phyloP scores from a whole-genome alignment of 1,140 invertebrate genomes.

The Zaprionus taronus region DNA sequence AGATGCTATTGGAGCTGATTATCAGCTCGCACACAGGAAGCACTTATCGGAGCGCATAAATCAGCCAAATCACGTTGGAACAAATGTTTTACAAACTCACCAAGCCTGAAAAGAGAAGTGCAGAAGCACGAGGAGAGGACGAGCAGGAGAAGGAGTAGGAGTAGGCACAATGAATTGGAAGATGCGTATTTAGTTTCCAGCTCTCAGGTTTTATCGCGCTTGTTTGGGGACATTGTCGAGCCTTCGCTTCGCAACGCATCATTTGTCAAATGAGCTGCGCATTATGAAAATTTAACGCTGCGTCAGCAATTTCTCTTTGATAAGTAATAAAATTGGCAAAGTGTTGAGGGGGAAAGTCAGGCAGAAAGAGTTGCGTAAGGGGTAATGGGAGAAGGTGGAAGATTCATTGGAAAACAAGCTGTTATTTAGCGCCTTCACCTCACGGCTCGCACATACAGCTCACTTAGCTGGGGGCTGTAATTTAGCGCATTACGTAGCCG shows the following conservation, averaged over 20 bases:
- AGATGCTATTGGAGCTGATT: slow-evolving; percentile 60
- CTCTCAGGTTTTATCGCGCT: slow-evolving; percentile 1
- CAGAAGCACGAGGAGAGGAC: background rate
- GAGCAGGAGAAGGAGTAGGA: background rate
- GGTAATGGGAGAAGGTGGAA: no score
- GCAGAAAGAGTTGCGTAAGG: slow-evolving; percentile 1
- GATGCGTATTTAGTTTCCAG: slow-evolving; percentile 32
- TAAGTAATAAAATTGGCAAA: slow-evolving; percentile 20
- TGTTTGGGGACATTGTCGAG: slow-evolving; percentile 39
- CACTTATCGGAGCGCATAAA: slow-evolving; percentile 68
- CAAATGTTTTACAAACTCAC: slow-evolving; percentile 72
- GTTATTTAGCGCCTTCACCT: slow-evolving; percentile 6
- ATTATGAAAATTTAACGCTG: slow-evolving; percentile 52
- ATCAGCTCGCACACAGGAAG: slow-evolving; percentile 51
- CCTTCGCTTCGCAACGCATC: slow-evolving; percentile 15
- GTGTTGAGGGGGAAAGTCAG: background rate
- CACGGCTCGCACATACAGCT: background rate
- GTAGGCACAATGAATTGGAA: slow-evolving; percentile 1
- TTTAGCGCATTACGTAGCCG: slow-evolving; percentile 31
- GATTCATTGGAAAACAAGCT: background rate
- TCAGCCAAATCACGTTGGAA: slow-evolving; percentile 73
- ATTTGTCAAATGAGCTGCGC: slow-evolving; percentile 67
- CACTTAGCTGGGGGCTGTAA: slow-evolving; percentile 13
- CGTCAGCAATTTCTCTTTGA: slow-evolving; percentile 55
- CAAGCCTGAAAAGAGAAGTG: background rate